phyloP scores from a whole-genome alignment of 2,797 vertebrate species.

The Ibycter americanus region DNA sequence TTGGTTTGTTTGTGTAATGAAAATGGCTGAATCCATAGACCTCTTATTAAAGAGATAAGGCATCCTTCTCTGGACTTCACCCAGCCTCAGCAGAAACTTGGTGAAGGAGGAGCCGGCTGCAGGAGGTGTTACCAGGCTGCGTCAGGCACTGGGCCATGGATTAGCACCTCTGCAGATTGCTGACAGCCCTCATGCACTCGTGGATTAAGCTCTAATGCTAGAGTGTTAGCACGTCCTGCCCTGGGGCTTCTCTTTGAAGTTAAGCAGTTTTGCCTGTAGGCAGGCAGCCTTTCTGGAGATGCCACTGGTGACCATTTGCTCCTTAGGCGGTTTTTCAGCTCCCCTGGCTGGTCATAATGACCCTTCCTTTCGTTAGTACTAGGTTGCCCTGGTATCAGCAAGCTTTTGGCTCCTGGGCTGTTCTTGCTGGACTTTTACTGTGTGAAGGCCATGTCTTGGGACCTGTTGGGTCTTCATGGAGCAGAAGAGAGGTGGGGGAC shows the following conservation, averaged over 20 bases:
- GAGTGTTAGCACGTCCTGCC: neutral
- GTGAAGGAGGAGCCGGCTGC: neutral
- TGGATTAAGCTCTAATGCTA: slow-evolving; percentile 37
- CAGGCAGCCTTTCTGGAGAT: neutral
- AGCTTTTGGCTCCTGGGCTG: neutral
- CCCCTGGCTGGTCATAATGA: neutral
- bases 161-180: slow-evolving; percentile 22
- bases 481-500: neutral
- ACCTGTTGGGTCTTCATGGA: neutral
- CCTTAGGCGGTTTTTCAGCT: neutral
- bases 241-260: neutral
- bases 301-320: neutral
- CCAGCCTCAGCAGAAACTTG: neutral
- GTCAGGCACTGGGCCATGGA: neutral
- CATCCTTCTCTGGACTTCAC: neutral
- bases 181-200: neutral
- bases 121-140: neutral
- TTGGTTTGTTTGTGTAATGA: neutral
- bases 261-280: neutral
- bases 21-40: neutral
- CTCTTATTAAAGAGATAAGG: neutral
- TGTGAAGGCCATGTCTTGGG: neutral
- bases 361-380: neutral
- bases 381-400: neutral
- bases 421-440: neutral